phyloP scores from a whole-genome alignment of 2,888 invertebrate species.

The Drosophila acutilabella region DNA sequence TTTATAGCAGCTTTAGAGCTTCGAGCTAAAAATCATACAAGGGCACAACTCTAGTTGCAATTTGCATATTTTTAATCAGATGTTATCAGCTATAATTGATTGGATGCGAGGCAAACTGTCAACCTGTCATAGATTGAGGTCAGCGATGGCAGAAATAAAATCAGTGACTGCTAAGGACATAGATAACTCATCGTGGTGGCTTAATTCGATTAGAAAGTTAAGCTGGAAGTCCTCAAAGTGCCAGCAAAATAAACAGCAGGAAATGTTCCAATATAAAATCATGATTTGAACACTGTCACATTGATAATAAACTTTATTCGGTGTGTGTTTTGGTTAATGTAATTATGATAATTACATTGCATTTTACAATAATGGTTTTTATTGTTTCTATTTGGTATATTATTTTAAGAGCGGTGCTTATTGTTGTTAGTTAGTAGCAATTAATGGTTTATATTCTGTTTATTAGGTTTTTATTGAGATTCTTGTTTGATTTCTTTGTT shows the following conservation, averaged over 20 bases:
- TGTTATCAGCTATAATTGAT: slow-evolving; percentile 25
- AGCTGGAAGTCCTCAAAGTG: background rate
- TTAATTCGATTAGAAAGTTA: background rate
- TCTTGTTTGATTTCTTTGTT: slow-evolving; percentile 12
- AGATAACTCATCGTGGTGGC: background rate
- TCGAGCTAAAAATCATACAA: background rate
- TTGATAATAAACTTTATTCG: slow-evolving; percentile 68
- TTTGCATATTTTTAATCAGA: slow-evolving; percentile 71
- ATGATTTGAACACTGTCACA: slow-evolving; percentile 15
- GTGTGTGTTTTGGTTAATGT: slow-evolving; percentile 44
- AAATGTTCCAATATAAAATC: background rate
- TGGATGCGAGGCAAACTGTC: slow-evolving; percentile 22
- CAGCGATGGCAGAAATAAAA: slow-evolving; percentile 17
- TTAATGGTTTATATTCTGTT: slow-evolving; percentile 24
- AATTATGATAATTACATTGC: slow-evolving; percentile 64
- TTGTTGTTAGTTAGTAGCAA: slow-evolving; percentile 7
- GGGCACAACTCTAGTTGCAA: slow-evolving; percentile 2
- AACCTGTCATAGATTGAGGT: slow-evolving; percentile 27
- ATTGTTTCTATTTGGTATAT: slow-evolving; percentile 20
- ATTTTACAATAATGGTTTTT: slow-evolving; percentile 55
- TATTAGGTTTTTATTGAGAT: slow-evolving; percentile 13
- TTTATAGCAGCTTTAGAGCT: too few species aligned
- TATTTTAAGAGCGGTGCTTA: slow-evolving; percentile 27
- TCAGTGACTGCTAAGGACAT: slow-evolving; percentile 1
- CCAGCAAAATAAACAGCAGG: too few species aligned